phyloP scores from a whole-genome alignment of 2,888 invertebrate genomes.

The Cantharis rustica region DNA sequence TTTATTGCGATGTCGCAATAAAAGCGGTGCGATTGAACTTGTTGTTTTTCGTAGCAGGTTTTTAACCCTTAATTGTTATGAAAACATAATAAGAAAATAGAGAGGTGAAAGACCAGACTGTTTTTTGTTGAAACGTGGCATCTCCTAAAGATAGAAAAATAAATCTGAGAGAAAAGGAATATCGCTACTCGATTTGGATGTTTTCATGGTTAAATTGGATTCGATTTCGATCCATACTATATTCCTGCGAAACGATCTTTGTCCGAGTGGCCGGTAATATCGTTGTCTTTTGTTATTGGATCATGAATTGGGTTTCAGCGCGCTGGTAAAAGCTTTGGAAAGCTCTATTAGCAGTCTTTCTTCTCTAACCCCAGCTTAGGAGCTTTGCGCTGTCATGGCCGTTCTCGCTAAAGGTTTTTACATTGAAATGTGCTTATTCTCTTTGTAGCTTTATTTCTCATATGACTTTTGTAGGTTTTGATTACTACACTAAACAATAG shows the following conservation, averaged over 20 bases:
- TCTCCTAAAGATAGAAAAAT: conserved; percentile 8
- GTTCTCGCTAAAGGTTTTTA: conserved; percentile 54
- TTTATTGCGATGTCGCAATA: too few relatives aligned
- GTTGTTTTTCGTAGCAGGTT: background rate
- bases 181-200: conserved; percentile 25
- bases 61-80: background rate
- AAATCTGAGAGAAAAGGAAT: conserved; percentile 19
- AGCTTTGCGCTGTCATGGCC: conserved; percentile 56
- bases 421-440: conserved; percentile 57
- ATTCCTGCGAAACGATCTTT: conserved; percentile 47
- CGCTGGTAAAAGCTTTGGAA: conserved; percentile 57
- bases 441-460: conserved; percentile 48
- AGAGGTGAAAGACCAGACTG: conserved; percentile 19
- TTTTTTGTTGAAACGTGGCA: conserved; percentile 7
- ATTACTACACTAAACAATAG: conserved; percentile 15
- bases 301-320: conserved; percentile 59
- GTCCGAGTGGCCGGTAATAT: conserved; percentile 59
- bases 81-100: background rate
- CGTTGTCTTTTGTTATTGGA: conserved; percentile 61
- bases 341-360: conserved; percentile 60
- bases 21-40: background rate
- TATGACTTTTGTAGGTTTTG: conserved; percentile 18
- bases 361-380: conserved; percentile 57
- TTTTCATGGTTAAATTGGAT: conserved; percentile 35
- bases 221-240: conserved; percentile 49